A percentile compares a stretch with the other conserved stretches of the same genome.
These are phyloP conservation scores for Leptobrachium leishanense DNA, from an alignment of 2,113 vertebrate genomes.

Conservation along the genomic window DNA sequence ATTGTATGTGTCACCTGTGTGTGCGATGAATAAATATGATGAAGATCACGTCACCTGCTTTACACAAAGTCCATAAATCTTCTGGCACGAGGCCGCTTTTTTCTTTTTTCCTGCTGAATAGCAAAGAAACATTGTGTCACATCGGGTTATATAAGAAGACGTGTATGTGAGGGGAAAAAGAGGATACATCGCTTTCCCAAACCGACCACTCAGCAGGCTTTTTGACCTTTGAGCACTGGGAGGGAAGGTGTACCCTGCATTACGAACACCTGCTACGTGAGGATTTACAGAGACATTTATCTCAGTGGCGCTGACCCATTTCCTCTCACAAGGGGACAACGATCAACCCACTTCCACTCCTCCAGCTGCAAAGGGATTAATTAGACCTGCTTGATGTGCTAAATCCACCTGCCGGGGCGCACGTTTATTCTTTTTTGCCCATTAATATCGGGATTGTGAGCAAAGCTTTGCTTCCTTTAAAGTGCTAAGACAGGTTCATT, in stretches of 20 bases:
- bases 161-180: background rate
- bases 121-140: background rate
- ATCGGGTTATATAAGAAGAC: background rate
- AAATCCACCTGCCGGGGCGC: background rate
- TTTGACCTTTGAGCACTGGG: background rate
- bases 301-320: background rate
- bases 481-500: no score
- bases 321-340: no score
- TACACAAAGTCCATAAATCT: conserved; percentile 30
- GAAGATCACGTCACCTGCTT: conserved; percentile 26
- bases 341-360: no score
- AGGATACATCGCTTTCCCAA: background rate
- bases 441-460: no score
- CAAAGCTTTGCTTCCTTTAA: no score
- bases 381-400: background rate
- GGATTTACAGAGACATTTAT: background rate
- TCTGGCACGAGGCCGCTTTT: conserved; percentile 2
- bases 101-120: conserved; percentile 15
- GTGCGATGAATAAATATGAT: conserved; percentile 22
- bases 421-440: no score
- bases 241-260: background rate
- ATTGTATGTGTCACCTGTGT: conserved; percentile 27
- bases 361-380: background rate
- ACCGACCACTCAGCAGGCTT: background rate
- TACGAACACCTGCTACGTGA: background rate